Evolutionary conservation across 2,113 vertebrate species (phyloP).

Genomic region (Tenrec ecaudatus): DNA sequence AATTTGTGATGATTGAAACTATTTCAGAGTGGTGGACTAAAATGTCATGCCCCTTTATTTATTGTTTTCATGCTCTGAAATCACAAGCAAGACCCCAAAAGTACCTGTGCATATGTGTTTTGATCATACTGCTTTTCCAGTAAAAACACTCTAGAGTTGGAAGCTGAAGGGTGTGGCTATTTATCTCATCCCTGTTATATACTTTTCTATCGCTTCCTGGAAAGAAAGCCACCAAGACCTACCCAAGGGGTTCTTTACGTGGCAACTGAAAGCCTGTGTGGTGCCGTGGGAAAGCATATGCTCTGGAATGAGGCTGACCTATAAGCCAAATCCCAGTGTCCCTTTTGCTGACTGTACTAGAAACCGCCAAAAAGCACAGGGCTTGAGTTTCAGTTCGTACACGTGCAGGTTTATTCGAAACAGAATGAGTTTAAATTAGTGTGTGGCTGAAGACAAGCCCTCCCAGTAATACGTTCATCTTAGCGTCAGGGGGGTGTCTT

Average conservation of each 20-base stretch:
- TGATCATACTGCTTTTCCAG: not conserved
- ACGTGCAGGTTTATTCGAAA: too few relatives aligned
- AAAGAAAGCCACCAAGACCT: not conserved
- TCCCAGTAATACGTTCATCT: too few relatives aligned
- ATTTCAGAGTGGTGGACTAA: not conserved
- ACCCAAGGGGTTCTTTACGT: not conserved
- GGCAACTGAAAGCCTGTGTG: not conserved
- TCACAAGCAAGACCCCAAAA: not conserved
- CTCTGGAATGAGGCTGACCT: not conserved
- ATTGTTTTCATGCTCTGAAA: not conserved
- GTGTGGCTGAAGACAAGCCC: too few relatives aligned
- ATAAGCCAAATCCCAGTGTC: not conserved
- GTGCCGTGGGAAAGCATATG: not conserved
- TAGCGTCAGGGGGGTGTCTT: too few relatives aligned
- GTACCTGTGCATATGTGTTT: not conserved
- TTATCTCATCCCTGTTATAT: not conserved
- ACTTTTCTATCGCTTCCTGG: not conserved
- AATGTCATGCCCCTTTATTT: not conserved
- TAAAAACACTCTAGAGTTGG: not conserved
- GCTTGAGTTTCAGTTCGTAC: too few relatives aligned
- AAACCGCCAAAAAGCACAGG: too few relatives aligned
- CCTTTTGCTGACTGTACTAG: not conserved
- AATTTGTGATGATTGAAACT: conserved; percentile 1
- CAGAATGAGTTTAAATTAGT: too few relatives aligned
- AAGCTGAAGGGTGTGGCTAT: not conserved